These are phyloP conservation scores for Drosophila kuntzei DNA, from an alignment of 2,888 invertebrate species.

Conservation along the genomic window DNA sequence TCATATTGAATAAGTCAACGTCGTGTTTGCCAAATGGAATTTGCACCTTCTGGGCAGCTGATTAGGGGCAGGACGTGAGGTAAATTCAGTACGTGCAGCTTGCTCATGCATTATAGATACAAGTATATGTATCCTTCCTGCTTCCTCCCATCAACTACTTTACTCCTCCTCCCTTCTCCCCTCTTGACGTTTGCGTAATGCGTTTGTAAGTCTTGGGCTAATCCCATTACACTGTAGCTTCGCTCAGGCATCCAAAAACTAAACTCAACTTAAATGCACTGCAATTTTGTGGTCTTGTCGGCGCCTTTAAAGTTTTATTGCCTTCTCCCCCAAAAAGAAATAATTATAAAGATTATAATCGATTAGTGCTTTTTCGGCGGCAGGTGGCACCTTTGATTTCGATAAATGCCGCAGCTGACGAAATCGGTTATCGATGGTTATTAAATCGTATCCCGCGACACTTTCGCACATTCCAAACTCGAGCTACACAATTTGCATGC, in stretches of 20 bases:
- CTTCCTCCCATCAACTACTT: not conserved
- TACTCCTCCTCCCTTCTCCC: not conserved
- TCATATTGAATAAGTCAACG: conserved; percentile 77
- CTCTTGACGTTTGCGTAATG: conserved; percentile 67
- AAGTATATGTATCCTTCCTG: conserved; percentile 34
- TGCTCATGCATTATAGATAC: conserved; percentile 60
- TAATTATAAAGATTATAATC: conserved; percentile 30
- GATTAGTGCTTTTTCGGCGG: conserved; percentile 57
- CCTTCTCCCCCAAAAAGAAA: conserved; percentile 21
- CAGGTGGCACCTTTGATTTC: conserved; percentile 72
- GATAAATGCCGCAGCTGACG: conserved; percentile 50
- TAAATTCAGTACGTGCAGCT: conserved; percentile 45
- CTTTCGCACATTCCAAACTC: conserved; percentile 60
- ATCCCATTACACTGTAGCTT: conserved; percentile 79
- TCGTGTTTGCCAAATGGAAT: conserved; percentile 63
- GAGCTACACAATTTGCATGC: conserved; percentile 70
- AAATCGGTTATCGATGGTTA: conserved; percentile 38
- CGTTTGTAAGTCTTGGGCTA: conserved; percentile 83
- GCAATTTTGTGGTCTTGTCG: conserved; percentile 63
- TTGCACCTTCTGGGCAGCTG: conserved; percentile 68
- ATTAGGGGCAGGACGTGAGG: conserved; percentile 55
- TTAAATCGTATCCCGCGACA: conserved; percentile 43
- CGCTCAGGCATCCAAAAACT: conserved; percentile 47
- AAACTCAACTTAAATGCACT: conserved; percentile 51
- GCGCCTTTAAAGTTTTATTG: conserved; percentile 59